Base-by-base conservation (phyloP, 2,113 vertebrate species). In the Gallinago undulata region DNA sequence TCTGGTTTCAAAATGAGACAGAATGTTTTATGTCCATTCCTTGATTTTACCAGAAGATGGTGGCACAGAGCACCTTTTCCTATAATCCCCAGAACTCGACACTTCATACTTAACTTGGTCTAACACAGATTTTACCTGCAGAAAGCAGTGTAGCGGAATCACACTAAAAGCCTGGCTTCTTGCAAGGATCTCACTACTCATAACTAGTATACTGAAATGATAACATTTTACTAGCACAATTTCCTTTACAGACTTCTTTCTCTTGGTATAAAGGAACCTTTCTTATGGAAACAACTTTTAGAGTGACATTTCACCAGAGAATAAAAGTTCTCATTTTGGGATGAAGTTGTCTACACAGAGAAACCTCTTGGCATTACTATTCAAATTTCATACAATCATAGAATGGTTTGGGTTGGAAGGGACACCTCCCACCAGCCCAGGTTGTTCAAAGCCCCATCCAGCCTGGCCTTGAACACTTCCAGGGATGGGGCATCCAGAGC, bases 21-120 rank as follows among this genome's bases (percentile, higher is more conserved):
- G 19, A 75, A 76, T 48, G 72, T 92, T 14, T 45, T 45, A 33
- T 17, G 82, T 86, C 53, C 19, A 83, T 96, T 96, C 45, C 85
- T 95, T 90, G 53, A 66, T 85, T 92, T 94, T 94, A 75, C 92
- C 95, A 97, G 94, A 66, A 95, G 90, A 90, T 96, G 94, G 94
- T 95, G 96, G 79, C 95, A 93, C 92, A 90, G 90, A 45, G 45
- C 82, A 73, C 82, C 50, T 92, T 93, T 95, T 94, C 63, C 59
- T 60, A 22, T 28, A 87, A 83, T 35, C 23, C 19, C 30, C 14
- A 53, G 39, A 83, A 72, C 11, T 1, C 0, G 0, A 53, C 31
- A 33, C 19, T 90, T 45, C 28, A 28, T 7, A 6, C 9, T 37
- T 39, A 19, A 43, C 41, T 43, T 43, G 41, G 41, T 43, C 41